Conservation (phyloP, 2,113 vertebrate species). For the Sylvietta virens region DNA sequence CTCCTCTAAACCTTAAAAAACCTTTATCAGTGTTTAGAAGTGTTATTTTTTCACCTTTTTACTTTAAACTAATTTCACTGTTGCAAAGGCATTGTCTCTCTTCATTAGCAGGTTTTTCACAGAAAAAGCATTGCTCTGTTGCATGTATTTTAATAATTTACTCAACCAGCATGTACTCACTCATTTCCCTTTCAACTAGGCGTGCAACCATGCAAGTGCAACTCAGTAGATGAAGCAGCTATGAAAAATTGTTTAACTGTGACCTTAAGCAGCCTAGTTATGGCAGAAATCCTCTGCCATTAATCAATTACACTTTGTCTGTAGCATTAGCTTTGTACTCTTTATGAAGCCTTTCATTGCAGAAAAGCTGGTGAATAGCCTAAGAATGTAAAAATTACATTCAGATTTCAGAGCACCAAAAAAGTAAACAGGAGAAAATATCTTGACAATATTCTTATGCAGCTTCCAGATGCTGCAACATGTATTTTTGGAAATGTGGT, state of each 20-base stretch:
- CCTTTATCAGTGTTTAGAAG: background rate
- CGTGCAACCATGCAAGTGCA: background rate
- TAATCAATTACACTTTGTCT: background rate
- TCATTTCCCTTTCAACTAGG: conserved; percentile 20
- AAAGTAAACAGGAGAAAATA: background rate
- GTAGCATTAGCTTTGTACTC: background rate
- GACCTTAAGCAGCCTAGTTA: conserved; percentile 9
- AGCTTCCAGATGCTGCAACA: background rate
- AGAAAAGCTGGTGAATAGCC: background rate
- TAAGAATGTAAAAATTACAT: background rate
- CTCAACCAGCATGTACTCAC: background rate
- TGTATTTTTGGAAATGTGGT: background rate
- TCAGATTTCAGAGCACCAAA: background rate
- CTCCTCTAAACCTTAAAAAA: background rate
- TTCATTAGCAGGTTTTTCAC: background rate
- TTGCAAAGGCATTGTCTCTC: background rate
- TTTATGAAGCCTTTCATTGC: background rate
- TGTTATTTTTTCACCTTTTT: background rate
- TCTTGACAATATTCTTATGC: background rate
- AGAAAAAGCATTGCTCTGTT: background rate
- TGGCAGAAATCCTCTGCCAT: background rate
- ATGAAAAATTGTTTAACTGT: conserved; percentile 4
- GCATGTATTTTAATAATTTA: conserved; percentile 3
- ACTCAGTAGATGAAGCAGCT: background rate
- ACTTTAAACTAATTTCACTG: background rate